Base-by-base conservation (phyloP, 2,113 vertebrate species). In the Nothocercus nigrocapillus region DNA sequence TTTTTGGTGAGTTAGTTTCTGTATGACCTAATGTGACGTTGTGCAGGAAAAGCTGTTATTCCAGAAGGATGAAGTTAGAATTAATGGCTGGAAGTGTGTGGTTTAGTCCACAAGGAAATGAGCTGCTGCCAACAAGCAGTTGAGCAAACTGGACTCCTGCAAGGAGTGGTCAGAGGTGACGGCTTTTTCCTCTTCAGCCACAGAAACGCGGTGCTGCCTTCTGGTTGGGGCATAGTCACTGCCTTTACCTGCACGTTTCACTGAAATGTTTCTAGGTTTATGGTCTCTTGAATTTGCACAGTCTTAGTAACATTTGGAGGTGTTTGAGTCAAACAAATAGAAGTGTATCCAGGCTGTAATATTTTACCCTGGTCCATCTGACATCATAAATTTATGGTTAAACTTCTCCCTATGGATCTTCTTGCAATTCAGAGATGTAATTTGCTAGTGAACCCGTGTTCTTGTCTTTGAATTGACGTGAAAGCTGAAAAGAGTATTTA, bases 141-240 rank as follows among this genome's bases (percentile, higher is more conserved):
- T 69, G 9, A 12, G 21, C 34, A 36, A 21, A 11, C 49, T 8
- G 5, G 82, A 80, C 49, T 44, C 30, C 59, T 59, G 14, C 15
- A 73, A 20, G 5, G 42, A 56, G 42, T 20, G 40, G 42, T 34
- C 63, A 59, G 27, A 69, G 42, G 18, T 32, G 59, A 15, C 9
- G 42, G 5, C 36, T 85, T 58, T 17, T 58, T 49, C 2, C 13
- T 59, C 11, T 32, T 82, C 30, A 64, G 53, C n/a, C 6, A 1
- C 70, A n/a, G 63, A 36, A 73, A 56, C 38, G 9, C 2, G 3
- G 38, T 64, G 25, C 28, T 85, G 21, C n/a, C 88, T 63, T 36
- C 42, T 63, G 0, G 13, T 21, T 3, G 1, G 15, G 34, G 20
- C 4, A 3, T 53, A n/a, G 25, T 54, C 47, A 2, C 25, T 69